phyloP scores from a whole-genome alignment of 2,797 vertebrate species.

The Chlorospingus semifuscus region DNA sequence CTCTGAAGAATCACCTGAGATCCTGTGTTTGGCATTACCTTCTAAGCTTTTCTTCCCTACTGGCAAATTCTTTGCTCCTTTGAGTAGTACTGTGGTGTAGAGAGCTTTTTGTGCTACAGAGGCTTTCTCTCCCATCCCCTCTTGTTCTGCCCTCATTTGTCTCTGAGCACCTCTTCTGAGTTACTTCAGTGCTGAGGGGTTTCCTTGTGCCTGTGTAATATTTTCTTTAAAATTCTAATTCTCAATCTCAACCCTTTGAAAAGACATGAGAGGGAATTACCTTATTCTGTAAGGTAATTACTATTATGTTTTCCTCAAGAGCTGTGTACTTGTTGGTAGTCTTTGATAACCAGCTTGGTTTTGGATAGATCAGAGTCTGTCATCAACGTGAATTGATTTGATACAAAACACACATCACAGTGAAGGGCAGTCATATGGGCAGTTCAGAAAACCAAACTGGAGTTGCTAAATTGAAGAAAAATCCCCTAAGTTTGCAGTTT shows the following conservation, averaged over 20 bases:
- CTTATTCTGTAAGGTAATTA: neutral
- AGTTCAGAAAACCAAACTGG: neutral
- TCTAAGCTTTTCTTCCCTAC: neutral
- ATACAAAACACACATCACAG: neutral
- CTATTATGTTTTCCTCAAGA: neutral
- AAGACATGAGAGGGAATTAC: neutral
- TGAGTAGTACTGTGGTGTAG: neutral
- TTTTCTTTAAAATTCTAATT: neutral
- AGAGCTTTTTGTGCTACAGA: neutral
- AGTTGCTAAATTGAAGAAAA: neutral
- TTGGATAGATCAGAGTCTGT: neutral
- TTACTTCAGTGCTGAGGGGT: neutral
- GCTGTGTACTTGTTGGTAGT: neutral
- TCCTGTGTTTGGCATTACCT: neutral
- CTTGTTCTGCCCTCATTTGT: neutral
- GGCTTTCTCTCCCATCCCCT: neutral
- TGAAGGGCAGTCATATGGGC: neutral
- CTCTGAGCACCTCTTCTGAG: neutral
- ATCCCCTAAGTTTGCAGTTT: neutral
- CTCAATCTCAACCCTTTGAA: neutral
- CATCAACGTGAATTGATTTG: neutral
- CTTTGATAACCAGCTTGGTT: neutral
- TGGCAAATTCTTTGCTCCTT: neutral
- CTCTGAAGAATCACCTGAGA: neutral
- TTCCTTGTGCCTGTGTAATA: neutral